phyloP scores from a whole-genome alignment of 2,113 vertebrate species.

The Vanacampus margaritifer region DNA sequence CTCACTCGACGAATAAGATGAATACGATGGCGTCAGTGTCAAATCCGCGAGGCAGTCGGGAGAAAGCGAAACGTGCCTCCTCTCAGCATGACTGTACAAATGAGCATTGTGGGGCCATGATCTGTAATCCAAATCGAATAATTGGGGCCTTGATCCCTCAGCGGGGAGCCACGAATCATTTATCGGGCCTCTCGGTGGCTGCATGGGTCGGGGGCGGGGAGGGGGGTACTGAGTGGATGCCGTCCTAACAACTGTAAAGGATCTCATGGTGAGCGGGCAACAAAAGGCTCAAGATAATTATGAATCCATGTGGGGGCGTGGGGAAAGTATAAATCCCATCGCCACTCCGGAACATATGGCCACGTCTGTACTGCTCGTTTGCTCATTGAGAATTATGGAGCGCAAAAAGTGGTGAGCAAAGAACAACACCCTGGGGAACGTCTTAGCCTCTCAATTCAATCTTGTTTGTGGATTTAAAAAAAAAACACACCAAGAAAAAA shows the following conservation, averaged over 20 bases:
- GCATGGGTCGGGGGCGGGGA: background rate
- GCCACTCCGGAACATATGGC: conserved; percentile 46
- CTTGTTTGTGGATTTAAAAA: conserved; percentile 29
- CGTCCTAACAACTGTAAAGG: conserved; percentile 51
- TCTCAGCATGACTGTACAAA: conserved; percentile 59
- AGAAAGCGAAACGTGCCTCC: conserved; percentile 54
- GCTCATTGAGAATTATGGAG: conserved; percentile 45
- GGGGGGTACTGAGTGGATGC: conserved; percentile 25
- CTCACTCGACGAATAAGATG: conserved; percentile 10
- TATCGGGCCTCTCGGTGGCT: conserved; percentile 27
- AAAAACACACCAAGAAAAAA: background rate
- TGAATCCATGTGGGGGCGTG: conserved; percentile 42
- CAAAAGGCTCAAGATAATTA: conserved; percentile 51
- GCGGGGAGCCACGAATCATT: conserved; percentile 47
- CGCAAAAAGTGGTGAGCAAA: conserved; percentile 19
- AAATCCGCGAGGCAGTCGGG: conserved; percentile 13
- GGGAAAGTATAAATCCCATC: conserved; percentile 52
- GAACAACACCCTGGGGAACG: conserved; percentile 20
- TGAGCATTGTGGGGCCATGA: conserved; percentile 35
- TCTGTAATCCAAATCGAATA: conserved; percentile 68
- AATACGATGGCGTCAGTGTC: background rate
- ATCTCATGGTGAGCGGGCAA: conserved; percentile 52
- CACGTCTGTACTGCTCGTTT: conserved; percentile 25
- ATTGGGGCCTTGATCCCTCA: conserved; percentile 54
- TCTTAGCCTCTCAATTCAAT: conserved; percentile 36